Evolutionary conservation across 2,797 vertebrate genomes (phyloP), one percentile per base, ranked within the genome.

Genomic region (Perodicticus potto): DNA sequence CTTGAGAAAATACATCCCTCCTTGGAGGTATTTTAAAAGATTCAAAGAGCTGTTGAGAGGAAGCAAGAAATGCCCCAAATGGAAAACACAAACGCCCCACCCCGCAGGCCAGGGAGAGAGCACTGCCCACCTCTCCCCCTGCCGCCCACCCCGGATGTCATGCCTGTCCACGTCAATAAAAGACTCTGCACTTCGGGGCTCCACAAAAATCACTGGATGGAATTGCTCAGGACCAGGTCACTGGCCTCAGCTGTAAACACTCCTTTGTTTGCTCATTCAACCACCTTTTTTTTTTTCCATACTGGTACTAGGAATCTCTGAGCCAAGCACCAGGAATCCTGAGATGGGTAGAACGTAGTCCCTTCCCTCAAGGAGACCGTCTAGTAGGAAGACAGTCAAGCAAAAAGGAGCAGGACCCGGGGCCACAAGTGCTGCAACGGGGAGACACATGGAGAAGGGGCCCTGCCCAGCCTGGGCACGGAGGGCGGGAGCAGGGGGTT

Each of bases 1-100:
- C 93, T 93, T 84, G 55, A 88, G 82, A 90, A 93, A 93, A 83
- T 88, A 20, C 59, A 37, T 73, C 37, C 84, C 94, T 96, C 85
- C 87, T 94, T 69, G 19, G 57, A 87, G 77, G 69, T 85, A 70
- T 88, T 97, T 94, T 81, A 90, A 53, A 63, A 61, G 29, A 91
- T 82, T 89, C 89, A 94, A 65, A 89, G 93, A 93, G 43, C 37
- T 93, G 43, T 10, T 27, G 57, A 87, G 10, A 82, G 40, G 22
- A 92, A 67, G n/a, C 10, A 77, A 89, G 77, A 89, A 97, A 87
- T 13, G 73, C 9, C 63, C 69, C 76, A 86, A 34, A 70, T 6
- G 29, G 49, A 80, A 95, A 89, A 89, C 17, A 84, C 37, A 53
- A 65, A 65, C 9, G 32, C 25, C n/a, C 63, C 27, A 22, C 34